These are phyloP conservation scores for Cynopterus brachyotis DNA, from an alignment of 2,113 vertebrate genomes.

Conservation along the genomic window DNA sequence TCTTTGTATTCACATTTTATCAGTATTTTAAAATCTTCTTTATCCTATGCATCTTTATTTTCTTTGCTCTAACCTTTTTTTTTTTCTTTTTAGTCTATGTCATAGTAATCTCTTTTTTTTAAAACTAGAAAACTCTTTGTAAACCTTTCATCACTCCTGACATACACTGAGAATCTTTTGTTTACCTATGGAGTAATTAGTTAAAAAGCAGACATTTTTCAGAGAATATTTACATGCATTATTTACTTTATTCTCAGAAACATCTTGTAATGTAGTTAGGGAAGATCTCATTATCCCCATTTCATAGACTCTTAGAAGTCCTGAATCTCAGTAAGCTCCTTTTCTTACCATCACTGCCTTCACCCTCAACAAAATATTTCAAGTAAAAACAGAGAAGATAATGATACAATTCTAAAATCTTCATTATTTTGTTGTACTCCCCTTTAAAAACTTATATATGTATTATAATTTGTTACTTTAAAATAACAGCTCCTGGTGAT, in stretches of 20 bases:
- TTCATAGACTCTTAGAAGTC: neutral
- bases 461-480: conserved; percentile 38
- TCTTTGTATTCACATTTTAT: neutral
- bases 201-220: neutral
- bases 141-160: neutral
- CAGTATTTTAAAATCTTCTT: neutral
- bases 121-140: neutral
- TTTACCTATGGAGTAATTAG: neutral
- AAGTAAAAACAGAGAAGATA: neutral
- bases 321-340: neutral
- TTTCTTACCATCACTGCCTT: neutral
- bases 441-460: neutral
- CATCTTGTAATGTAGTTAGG: neutral
- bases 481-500: conserved; percentile 8
- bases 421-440: neutral
- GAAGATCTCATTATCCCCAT: neutral
- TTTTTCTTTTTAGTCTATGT: neutral
- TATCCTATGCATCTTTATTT: neutral
- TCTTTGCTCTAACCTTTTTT: neutral
- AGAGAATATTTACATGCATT: neutral
- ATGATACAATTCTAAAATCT: neutral
- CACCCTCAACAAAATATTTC: neutral
- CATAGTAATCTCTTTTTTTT: neutral
- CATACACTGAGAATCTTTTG: neutral
- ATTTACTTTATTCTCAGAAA: neutral